Percentiles rank a stretch among this genome's conserved stretches.
Conservation (phyloP, 2,113 vertebrate genomes). For the Scopus umbretta region DNA sequence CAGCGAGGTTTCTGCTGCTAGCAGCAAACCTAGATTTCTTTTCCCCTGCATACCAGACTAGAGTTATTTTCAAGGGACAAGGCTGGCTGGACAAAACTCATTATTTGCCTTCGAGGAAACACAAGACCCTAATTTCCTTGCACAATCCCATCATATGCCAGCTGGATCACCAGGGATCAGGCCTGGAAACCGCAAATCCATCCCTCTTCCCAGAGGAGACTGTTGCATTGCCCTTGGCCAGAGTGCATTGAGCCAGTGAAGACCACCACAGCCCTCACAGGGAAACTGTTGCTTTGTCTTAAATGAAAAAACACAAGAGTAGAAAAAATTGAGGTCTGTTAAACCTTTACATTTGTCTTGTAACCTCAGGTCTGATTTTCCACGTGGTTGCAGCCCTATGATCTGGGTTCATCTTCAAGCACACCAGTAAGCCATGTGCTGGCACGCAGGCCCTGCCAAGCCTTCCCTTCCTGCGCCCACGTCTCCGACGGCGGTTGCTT, state of each 20-base stretch:
- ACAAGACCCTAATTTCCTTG: not conserved
- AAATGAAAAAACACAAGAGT: not conserved
- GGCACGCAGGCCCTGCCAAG: not conserved
- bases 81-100: not conserved
- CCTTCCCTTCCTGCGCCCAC: not conserved
- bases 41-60: not conserved
- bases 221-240: not conserved
- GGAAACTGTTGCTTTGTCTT: not conserved
- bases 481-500: not conserved
- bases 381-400: not conserved
- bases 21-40: not conserved
- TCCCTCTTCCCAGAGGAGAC: not conserved
- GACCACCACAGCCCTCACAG: rapidly evolving
- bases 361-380: not conserved
- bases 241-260: rapidly evolving
- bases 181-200: not conserved
- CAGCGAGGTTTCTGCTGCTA: not conserved
- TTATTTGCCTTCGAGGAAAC: not conserved
- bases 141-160: not conserved
- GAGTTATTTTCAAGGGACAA: not conserved
- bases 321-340: not conserved
- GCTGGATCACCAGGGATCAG: not conserved
- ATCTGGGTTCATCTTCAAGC: too few relatives aligned
- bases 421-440: not conserved
- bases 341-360: not conserved